Base-by-base conservation (phyloP, 2,113 vertebrate genomes). In the Ellobius talpinus region DNA sequence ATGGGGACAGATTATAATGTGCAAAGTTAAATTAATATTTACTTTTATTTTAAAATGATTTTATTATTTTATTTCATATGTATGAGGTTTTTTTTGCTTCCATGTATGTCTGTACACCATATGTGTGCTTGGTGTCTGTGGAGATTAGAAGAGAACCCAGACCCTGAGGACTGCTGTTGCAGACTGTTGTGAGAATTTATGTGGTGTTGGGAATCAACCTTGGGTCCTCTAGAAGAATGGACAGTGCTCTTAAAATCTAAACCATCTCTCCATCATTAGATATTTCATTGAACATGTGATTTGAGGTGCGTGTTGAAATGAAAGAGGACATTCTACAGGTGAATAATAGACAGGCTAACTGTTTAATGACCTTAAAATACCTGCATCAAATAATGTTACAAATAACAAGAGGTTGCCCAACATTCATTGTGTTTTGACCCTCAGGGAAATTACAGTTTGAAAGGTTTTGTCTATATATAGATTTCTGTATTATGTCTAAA, bases 211-310 rank as follows among this genome's bases (percentile, higher is more conserved):
- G 68, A 36, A 70, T 70, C 68, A 36, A 70, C 36, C 33, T 36
- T n/a, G 33, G 33, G 16, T n/a, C 31, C 68, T 70, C 68, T 70
- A 36, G 33, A 70, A 70, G 33, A 36, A 17, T 10, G 29, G 63
- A 11, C 63, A 29, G 63, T 65, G 63, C 24, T 12, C 63, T 65
- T 29, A 65, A 65, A 65, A 9, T 29, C 63, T 70, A 14, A 36
- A 33, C 33, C 33, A 70, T 70, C 5, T 36, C 70, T 72, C 36
- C 16, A 72, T 3, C 7, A 17, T 72, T 17, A 72, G 96, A 77
- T 98, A 97, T 93, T 98, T 98, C 97, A 98, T 98, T 98, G 97
- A 97, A 97, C 97, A 97, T 98, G 93, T 97, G 95, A 96, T 98
- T 97, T 81, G 77, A 97, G 95, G 90, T 1, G 26, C 13, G 12